phyloP scores from a whole-genome alignment of 2,797 vertebrate species.

The Prionace glauca region DNA sequence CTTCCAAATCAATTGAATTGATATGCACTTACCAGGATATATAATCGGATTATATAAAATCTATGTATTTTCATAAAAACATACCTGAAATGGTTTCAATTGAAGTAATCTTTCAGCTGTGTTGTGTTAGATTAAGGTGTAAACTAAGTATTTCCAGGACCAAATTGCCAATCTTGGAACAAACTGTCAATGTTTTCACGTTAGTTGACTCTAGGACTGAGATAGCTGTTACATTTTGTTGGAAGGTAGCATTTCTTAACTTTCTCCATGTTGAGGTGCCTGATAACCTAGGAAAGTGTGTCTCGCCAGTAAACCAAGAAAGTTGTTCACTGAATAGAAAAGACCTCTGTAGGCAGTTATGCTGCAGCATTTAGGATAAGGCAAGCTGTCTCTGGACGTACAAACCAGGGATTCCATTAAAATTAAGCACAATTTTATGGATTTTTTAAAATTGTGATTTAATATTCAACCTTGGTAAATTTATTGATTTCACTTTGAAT shows the following conservation, averaged over 20 bases:
- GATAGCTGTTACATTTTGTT: not conserved
- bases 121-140: not conserved
- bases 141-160: slow-evolving; percentile 8
- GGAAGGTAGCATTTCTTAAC: not conserved
- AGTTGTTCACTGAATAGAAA: not conserved
- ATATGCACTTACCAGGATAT: not conserved
- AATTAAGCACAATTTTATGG: not conserved
- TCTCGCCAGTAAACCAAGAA: not conserved
- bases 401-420: not conserved
- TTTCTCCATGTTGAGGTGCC: not conserved
- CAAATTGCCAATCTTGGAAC: not conserved
- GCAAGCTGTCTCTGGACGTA: not conserved
- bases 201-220: not conserved
- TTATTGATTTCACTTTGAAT: not conserved
- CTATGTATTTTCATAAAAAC: not conserved
- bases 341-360: not conserved
- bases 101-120: too few relatives aligned
- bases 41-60: not conserved
- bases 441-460: not conserved
- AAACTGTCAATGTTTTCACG: not conserved
- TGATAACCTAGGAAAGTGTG: not conserved
- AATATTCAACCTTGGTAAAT: not conserved
- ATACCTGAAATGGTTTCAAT: not conserved
- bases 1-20: slow-evolving; percentile 25
- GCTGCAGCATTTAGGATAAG: not conserved